Percentiles rank a stretch among this genome's conserved stretches.
phyloP scores from a whole-genome alignment of 1,140 invertebrate genomes.

The Neodiprion pinetum region DNA sequence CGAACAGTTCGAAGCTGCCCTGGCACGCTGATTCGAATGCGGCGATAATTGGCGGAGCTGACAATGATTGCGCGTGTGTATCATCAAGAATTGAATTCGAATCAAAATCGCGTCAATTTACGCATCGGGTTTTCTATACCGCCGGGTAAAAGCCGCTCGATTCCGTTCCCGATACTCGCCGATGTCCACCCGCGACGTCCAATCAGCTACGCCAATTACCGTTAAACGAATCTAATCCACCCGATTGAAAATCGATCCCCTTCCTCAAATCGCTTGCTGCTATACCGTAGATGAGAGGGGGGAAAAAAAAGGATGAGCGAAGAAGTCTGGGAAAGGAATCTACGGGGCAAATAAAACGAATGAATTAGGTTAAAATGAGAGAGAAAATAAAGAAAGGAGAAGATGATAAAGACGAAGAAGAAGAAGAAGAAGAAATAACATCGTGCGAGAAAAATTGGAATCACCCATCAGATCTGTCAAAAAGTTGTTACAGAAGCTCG shows the following conservation, averaged over 20 bases:
- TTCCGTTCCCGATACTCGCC: not conserved
- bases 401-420: not conserved
- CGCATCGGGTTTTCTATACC: not conserved
- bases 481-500: no score
- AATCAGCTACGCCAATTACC: slow-evolving; percentile 4
- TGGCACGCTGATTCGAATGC: no score
- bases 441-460: no score
- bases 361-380: slow-evolving; percentile 21
- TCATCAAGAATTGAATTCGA: not conserved
- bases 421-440: not conserved
- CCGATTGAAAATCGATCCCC: not conserved
- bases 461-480: no score
- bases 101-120: not conserved
- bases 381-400: not conserved
- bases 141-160: not conserved
- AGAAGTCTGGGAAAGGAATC: not conserved
- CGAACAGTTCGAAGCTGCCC: no score
- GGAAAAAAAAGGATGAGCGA: no score
- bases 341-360: no score
- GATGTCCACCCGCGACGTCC: not conserved
- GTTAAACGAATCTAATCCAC: not conserved
- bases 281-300: no score
- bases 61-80: not conserved
- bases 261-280: not conserved
- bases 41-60: no score